Percentiles rank a stretch among this genome's conserved stretches.
Evolutionary conservation across 2,888 invertebrate genomes (phyloP).

Genomic region (Eupithecia tripunctaria): DNA sequence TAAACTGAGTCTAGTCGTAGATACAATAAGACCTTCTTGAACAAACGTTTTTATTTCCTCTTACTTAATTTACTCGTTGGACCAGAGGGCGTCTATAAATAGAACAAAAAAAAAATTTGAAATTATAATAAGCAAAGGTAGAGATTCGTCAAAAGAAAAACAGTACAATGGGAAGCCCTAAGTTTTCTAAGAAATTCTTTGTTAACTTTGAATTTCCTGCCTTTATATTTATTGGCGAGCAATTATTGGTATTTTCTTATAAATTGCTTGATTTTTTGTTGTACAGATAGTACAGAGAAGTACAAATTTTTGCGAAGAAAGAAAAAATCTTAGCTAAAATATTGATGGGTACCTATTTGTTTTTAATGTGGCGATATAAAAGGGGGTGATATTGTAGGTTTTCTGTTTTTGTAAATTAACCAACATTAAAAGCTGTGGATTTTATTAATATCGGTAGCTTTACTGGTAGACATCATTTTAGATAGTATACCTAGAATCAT

Average conservation of each 20-base stretch:
- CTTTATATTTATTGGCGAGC: neutral
- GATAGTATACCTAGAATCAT: too few relatives aligned
- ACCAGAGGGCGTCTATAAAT: neutral
- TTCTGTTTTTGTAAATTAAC: neutral
- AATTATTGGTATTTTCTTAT: neutral
- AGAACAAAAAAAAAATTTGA: neutral
- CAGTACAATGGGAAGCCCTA: constrained; percentile 13
- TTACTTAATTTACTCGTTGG: too few relatives aligned
- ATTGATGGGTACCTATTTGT: neutral
- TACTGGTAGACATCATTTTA: too few relatives aligned
- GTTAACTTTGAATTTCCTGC: neutral
- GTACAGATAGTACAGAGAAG: too few relatives aligned
- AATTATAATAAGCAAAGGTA: neutral
- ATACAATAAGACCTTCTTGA: too few relatives aligned
- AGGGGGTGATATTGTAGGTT: neutral
- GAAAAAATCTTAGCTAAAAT: neutral
- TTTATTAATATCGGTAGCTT: too few relatives aligned
- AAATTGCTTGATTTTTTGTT: neutral
- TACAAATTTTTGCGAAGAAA: neutral
- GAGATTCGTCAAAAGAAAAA: neutral
- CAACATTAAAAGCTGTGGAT: too few relatives aligned
- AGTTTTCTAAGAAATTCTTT: neutral
- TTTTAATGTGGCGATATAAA: too few relatives aligned
- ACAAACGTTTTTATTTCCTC: neutral
- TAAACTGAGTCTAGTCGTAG: too few relatives aligned